Percentiles rank a stretch among this genome's conserved stretches.
These are phyloP conservation scores for Melanostoma mellinum DNA, from an alignment of 2,888 invertebrate species.

Conservation along the genomic window DNA sequence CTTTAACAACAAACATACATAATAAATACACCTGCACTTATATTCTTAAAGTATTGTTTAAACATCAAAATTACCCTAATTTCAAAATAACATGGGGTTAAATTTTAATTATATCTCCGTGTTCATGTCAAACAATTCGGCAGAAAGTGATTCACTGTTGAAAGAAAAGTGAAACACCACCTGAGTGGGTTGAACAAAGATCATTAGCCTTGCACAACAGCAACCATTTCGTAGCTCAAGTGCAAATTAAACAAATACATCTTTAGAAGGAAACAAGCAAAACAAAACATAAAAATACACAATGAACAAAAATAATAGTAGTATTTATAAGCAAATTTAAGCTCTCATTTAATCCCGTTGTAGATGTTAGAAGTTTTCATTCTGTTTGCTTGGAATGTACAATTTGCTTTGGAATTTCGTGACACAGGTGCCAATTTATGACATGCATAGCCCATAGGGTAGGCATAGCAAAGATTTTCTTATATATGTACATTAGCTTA, in stretches of 20 bases:
- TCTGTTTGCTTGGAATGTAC: constrained; percentile 33
- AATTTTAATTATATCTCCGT: constrained; percentile 52
- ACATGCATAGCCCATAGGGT: constrained; percentile 55
- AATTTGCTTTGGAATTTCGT: constrained; percentile 64
- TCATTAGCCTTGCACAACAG: constrained; percentile 57
- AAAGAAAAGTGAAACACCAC: not conserved
- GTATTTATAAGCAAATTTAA: constrained; percentile 25
- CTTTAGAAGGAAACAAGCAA: constrained; percentile 22
- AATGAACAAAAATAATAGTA: constrained; percentile 27
- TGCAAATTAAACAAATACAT: constrained; percentile 66
- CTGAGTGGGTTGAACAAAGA: constrained; percentile 30
- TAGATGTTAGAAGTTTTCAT: constrained; percentile 11
- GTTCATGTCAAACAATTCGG: constrained; percentile 39
- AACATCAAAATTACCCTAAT: constrained; percentile 36
- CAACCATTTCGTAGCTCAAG: constrained; percentile 44
- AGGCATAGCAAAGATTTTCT: constrained; percentile 4
- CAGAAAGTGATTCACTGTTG: constrained; percentile 32
- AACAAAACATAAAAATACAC: not conserved
- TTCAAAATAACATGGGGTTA: constrained; percentile 22
- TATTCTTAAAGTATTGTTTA: constrained; percentile 25
- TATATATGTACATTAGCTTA: constrained; percentile 7
- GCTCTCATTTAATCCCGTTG: constrained; percentile 27
- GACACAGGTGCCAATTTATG: constrained; percentile 71
- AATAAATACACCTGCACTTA: not conserved
- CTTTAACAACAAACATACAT: not conserved